phyloP scores from a whole-genome alignment of 2,113 vertebrate species.

The Hemicordylus capensis region DNA sequence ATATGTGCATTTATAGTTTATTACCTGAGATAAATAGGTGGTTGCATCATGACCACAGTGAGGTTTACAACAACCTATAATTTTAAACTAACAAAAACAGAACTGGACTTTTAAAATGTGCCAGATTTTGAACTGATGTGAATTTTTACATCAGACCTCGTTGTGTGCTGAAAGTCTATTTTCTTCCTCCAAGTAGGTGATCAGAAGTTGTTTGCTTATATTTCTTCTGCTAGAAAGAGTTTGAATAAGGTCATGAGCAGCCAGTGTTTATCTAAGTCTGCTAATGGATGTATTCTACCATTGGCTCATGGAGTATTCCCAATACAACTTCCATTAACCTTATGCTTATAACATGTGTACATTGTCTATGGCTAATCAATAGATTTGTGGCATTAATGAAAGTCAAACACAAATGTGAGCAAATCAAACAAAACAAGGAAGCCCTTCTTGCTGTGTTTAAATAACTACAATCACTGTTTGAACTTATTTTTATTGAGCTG shows the following conservation, averaged over 20 bases:
- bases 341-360: neutral
- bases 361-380: neutral
- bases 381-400: neutral
- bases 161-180: constrained; percentile 27
- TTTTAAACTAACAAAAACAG: neutral
- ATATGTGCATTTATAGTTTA: neutral
- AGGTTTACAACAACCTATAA: neutral
- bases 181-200: constrained; percentile 28
- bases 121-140: neutral
- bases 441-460: neutral
- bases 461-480: neutral
- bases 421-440: neutral
- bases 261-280: constrained; percentile 24
- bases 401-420: neutral
- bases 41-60: neutral
- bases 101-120: neutral
- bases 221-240: constrained; percentile 33
- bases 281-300: neutral
- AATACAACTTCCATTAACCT: constrained; percentile 22
- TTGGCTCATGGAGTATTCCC: constrained; percentile 10
- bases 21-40: neutral
- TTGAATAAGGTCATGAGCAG: constrained; percentile 5
- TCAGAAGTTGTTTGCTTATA: constrained; percentile 25
- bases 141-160: neutral
- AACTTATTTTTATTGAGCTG: neutral